A percentile compares a stretch with the other conserved stretches of the same genome.
phyloP scores from a whole-genome alignment of 2,888 invertebrate genomes.

The Nomada ferruginata region DNA sequence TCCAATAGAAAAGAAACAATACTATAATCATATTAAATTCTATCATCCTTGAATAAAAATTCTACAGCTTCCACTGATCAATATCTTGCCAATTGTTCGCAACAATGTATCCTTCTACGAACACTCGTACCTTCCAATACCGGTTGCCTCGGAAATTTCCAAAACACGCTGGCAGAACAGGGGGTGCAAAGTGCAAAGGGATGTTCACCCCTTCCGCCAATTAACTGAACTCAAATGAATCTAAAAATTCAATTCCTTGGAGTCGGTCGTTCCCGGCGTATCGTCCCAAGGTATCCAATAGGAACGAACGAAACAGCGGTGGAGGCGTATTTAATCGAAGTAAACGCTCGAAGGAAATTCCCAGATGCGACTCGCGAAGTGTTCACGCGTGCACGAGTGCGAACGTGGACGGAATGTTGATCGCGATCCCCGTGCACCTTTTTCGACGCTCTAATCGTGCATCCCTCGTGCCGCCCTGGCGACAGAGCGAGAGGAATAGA shows the following conservation, averaged over 20 bases:
- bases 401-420: slow-evolving; percentile 37
- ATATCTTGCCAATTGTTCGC: too few relatives aligned
- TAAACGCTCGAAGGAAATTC: slow-evolving; percentile 29
- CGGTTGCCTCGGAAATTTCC: too few relatives aligned
- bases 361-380: slow-evolving; percentile 4
- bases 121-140: too few relatives aligned
- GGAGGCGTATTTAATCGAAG: slow-evolving; percentile 10
- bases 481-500: background rate
- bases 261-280: background rate
- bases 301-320: background rate
- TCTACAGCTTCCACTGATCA: too few relatives aligned
- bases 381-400: slow-evolving; percentile 22
- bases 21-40: too few relatives aligned
- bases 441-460: slow-evolving; percentile 33
- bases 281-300: background rate
- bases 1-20: too few relatives aligned
- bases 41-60: too few relatives aligned
- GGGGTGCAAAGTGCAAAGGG: too few relatives aligned
- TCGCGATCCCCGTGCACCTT: slow-evolving; percentile 21
- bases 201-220: too few relatives aligned
- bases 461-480: background rate
- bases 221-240: too few relatives aligned
- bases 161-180: too few relatives aligned
- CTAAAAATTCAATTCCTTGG: background rate
- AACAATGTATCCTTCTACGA: too few relatives aligned